These are phyloP conservation scores for Sinella curviseta DNA, from an alignment of 1,140 invertebrate genomes.

Conservation along the genomic window DNA sequence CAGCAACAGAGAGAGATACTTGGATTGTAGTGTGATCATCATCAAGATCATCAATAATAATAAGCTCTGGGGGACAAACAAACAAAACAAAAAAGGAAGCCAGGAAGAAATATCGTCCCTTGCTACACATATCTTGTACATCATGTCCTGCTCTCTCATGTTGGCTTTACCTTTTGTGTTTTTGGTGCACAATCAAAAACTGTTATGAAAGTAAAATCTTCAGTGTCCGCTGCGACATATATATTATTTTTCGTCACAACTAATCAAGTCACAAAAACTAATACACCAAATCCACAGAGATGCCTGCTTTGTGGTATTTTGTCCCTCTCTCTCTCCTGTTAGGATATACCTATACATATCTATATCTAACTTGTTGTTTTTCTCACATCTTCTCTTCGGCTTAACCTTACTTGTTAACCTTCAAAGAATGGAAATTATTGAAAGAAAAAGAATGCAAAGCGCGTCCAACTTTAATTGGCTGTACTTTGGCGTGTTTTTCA, in stretches of 20 bases:
- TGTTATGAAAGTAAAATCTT: background rate
- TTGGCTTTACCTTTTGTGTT: background rate
- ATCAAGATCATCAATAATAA: background rate
- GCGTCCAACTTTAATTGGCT: conserved; percentile 11
- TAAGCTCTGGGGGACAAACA: background rate
- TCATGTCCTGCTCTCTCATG: background rate
- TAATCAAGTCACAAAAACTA: background rate
- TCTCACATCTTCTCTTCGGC: background rate
- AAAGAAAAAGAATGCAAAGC: conserved; percentile 3
- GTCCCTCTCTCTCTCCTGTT: background rate
- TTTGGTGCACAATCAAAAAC: background rate
- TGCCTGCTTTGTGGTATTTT: background rate
- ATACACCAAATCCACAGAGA: background rate
- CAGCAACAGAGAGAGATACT: background rate
- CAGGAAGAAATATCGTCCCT: background rate
- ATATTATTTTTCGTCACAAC: background rate
- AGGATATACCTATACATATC: background rate
- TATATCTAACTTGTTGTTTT: background rate
- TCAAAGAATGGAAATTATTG: background rate
- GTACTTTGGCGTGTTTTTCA: conserved; percentile 1
- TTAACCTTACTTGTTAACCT: conserved; percentile 21
- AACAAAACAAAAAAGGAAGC: background rate
- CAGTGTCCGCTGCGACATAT: background rate
- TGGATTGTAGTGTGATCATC: background rate
- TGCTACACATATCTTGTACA: background rate